A percentile compares a stretch with the other conserved stretches of the same genome.
phyloP scores from a whole-genome alignment of 2,888 invertebrate species.

The Dusona sp. region DNA sequence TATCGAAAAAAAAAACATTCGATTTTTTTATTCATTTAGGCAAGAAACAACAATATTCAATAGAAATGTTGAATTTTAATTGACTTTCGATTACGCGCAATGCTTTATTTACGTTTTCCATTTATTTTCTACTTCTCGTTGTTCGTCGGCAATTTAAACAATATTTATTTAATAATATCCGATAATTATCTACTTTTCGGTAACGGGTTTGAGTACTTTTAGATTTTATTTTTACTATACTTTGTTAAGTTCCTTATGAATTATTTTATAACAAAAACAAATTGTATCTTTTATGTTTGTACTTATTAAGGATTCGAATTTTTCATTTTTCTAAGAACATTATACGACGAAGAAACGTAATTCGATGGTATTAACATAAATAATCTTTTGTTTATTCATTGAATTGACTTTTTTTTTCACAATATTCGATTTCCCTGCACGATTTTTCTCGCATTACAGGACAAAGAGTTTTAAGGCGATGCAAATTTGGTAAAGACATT shows the following conservation, averaged over 20 bases:
- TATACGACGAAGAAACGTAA: not conserved
- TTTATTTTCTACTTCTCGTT: not conserved
- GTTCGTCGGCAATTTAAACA: not conserved
- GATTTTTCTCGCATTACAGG: not conserved
- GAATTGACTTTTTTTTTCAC: not conserved
- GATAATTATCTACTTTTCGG: not conserved
- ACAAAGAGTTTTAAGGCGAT: not conserved
- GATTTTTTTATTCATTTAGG: not conserved
- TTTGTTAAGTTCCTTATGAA: not conserved
- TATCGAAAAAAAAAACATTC: not conserved
- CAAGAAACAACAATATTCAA: not conserved
- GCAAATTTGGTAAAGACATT: not conserved
- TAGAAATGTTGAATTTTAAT: not conserved
- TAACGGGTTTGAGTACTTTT: not conserved
- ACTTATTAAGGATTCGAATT: not conserved
- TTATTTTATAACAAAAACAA: not conserved
- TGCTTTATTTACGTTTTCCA: not conserved
- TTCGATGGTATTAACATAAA: not conserved
- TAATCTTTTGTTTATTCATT: not conserved
- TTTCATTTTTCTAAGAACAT: not conserved
- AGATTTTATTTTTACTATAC: not conserved
- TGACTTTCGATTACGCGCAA: not conserved
- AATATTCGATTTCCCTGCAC: not conserved
- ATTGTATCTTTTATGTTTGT: not conserved
- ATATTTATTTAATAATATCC: not conserved